phyloP scores from a whole-genome alignment of 53 echinoderm and acorn worm genomes.

The Holothuria scabra region DNA sequence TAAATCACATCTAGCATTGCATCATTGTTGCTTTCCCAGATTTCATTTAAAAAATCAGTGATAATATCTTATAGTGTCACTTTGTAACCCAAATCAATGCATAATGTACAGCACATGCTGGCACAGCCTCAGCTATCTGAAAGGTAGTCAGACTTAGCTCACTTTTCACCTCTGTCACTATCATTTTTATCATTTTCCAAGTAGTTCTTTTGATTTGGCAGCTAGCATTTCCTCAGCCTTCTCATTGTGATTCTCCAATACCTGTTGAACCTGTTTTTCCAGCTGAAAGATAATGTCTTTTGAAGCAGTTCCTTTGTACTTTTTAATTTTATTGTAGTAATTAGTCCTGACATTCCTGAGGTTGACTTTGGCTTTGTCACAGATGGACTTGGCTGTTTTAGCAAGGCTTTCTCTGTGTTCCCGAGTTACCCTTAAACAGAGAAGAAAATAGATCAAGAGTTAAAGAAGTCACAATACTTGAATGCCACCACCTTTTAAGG shows the following conservation, averaged over 20 bases:
- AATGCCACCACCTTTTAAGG: too few relatives aligned
- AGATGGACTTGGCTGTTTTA: constrained; percentile 83
- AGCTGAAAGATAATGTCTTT: constrained; percentile 87
- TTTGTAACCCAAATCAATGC: too few relatives aligned
- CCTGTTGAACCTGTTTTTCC: constrained; percentile 90
- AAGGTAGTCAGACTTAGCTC: too few relatives aligned
- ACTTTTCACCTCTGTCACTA: too few relatives aligned
- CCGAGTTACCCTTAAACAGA: constrained; percentile 78
- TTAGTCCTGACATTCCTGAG: constrained; percentile 68
- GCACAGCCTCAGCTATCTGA: too few relatives aligned
- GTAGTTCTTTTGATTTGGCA: constrained; percentile 79
- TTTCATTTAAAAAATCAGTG: too few relatives aligned
- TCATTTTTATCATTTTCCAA: constrained; percentile 60
- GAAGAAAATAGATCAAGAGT: background rate
- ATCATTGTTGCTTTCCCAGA: too few relatives aligned
- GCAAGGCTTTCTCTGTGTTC: constrained; percentile 90
- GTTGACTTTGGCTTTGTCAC: constrained; percentile 83
- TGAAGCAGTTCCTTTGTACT: constrained; percentile 72
- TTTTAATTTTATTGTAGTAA: constrained; percentile 64
- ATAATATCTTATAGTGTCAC: too few relatives aligned
- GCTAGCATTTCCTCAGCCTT: constrained; percentile 71
- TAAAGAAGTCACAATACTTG: too few relatives aligned
- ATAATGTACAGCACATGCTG: too few relatives aligned
- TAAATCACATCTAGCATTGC: too few relatives aligned
- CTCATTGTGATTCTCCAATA: constrained; percentile 63